A percentile compares a stretch with the other conserved stretches of the same genome.
These are phyloP conservation scores for Gephyroberyx darwinii DNA, from an alignment of 2,797 vertebrate genomes.

Conservation along the genomic window DNA sequence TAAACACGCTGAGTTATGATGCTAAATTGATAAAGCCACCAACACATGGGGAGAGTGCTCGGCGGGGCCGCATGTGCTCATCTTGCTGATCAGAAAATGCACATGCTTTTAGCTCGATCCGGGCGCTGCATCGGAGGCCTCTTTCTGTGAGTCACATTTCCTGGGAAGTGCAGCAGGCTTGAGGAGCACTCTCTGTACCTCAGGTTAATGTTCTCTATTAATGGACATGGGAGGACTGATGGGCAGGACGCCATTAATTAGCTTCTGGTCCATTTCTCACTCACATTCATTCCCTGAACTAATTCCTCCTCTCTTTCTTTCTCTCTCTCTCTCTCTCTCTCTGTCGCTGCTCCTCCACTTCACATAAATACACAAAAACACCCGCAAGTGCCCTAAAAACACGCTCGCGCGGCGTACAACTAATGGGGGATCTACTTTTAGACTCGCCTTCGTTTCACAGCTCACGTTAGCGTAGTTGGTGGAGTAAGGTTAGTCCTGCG, in stretches of 20 bases:
- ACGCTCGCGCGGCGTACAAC: slow-evolving; percentile 50
- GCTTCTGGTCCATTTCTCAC: slow-evolving; percentile 82
- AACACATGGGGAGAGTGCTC: slow-evolving; percentile 46
- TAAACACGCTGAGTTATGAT: slow-evolving; percentile 57
- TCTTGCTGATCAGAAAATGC: slow-evolving; percentile 69
- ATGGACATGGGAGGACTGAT: slow-evolving; percentile 81
- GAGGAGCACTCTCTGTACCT: slow-evolving; percentile 83
- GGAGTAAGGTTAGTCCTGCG: slow-evolving; percentile 38
- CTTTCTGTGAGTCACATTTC: slow-evolving; percentile 80
- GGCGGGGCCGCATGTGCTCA: slow-evolving; percentile 58
- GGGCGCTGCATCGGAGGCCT: slow-evolving; percentile 66
- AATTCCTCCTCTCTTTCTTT: slow-evolving; percentile 63
- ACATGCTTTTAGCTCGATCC: slow-evolving; percentile 74
- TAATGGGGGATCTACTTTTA: slow-evolving; percentile 54
- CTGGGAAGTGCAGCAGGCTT: slow-evolving; percentile 80
- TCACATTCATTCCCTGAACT: slow-evolving; percentile 72
- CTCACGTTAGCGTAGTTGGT: slow-evolving; percentile 45
- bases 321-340: slow-evolving; percentile 27
- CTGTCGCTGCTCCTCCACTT: slow-evolving; percentile 33
- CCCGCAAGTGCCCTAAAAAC: slow-evolving; percentile 40
- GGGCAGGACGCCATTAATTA: slow-evolving; percentile 84
- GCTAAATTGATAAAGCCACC: slow-evolving; percentile 63
- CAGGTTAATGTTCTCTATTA: slow-evolving; percentile 88
- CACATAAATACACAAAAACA: slow-evolving; percentile 66
- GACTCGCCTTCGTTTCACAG: slow-evolving; percentile 44